Evolutionary conservation across 2,888 invertebrate genomes (phyloP), one percentile per base, ranked within the genome.

Genomic region (Chalcis sispes): DNA sequence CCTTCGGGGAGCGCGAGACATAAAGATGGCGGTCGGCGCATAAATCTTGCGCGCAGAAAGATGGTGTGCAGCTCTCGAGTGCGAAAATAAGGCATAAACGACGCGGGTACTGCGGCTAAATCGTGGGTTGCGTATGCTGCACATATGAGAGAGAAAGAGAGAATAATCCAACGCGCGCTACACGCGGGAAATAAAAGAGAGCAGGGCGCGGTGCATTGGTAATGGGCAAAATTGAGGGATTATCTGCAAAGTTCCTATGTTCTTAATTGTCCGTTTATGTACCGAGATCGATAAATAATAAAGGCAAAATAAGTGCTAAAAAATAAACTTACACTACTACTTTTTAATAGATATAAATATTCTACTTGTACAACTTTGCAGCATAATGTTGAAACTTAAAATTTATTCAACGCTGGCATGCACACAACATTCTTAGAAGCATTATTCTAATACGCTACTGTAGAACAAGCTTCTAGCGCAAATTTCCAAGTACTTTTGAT

Each of bases 1-100:
- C 67, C 56, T 58, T 40, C 50, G 18, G 50, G 50, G 48, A 32
- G 18, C 69, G 42, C 27, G 40, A 25, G 29, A 8, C 25, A 23
- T 42, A 52, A 61, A 71, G 61, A 61, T 71, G 70, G 70, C 61
- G 70, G n/a, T 70, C 70, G 61, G 27, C 40, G 40, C 70, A 71
- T 71, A 71, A 71, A 71, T 71, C 70, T 71, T 67, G 23, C 8
- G n/a, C 42, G 50, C 50, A 18, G 20, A 48, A 64, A 46, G 46
- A 46, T 46, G 48, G 23, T 23, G 56, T 7, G 42, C 13, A n/a
- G n/a, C n/a, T n/a, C n/a, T n/a, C 8, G 29, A 54, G 40, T 25
- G 67, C 32, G 58, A 69, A 69, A 42, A 67, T 67, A 56, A 67
- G 56, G 64, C 64, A 50, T 18, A 29, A 50, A 29, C 48, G 48